These are phyloP conservation scores for Drosophila meridionalis DNA, from an alignment of 2,888 invertebrate genomes.

Conservation along the genomic window DNA sequence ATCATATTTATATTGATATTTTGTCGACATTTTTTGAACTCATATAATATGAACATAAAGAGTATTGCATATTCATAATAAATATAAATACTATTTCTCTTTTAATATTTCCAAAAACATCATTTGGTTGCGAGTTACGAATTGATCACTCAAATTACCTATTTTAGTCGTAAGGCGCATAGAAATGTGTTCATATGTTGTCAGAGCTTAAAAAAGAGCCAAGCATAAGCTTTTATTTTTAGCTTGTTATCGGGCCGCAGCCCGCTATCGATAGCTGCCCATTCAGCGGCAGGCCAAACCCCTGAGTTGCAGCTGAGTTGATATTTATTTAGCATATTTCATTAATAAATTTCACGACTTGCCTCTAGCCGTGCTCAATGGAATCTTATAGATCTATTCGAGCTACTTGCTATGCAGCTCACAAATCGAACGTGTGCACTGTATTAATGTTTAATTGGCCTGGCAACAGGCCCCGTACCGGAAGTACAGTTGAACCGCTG, in stretches of 20 bases:
- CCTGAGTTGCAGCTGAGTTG: not conserved
- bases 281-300: constrained; percentile 31
- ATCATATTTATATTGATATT: too few relatives aligned
- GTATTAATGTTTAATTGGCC: constrained; percentile 66
- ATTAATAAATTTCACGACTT: constrained; percentile 57
- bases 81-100: not conserved
- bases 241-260: constrained; percentile 31
- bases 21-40: too few relatives aligned
- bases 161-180: constrained; percentile 21
- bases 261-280: constrained; percentile 26
- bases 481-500: constrained; percentile 61
- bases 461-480: constrained; percentile 64
- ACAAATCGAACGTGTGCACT: constrained; percentile 54
- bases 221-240: constrained; percentile 67
- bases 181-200: constrained; percentile 5
- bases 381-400: constrained; percentile 16
- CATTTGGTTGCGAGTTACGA: constrained; percentile 34
- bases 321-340: constrained; percentile 44
- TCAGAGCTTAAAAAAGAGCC: not conserved
- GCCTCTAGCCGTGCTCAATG: constrained; percentile 20
- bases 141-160: constrained; percentile 47
- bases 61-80: constrained; percentile 10
- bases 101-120: not conserved
- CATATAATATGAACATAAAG: not conserved
- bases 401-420: constrained; percentile 45